Conservation (phyloP, 1,140 invertebrate genomes). For the Drosophila erecta region DNA sequence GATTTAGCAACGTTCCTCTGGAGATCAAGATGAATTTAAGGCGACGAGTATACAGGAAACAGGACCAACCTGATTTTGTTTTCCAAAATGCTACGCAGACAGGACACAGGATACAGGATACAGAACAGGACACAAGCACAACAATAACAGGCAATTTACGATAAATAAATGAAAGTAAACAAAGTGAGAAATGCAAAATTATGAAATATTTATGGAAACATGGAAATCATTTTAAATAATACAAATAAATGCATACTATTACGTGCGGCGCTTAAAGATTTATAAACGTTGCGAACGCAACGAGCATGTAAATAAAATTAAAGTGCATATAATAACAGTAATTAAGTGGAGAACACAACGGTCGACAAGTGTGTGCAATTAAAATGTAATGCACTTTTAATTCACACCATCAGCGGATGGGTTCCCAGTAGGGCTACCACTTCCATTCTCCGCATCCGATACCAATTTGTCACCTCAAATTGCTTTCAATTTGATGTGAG, state of each 20-base stretch:
- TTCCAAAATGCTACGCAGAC: slow-evolving; percentile 89
- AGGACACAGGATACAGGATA: slow-evolving; percentile 40
- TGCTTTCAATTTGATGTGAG: background rate
- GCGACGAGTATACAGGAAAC: background rate
- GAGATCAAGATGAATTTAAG: background rate
- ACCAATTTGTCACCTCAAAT: slow-evolving; percentile 1
- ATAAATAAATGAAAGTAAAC: slow-evolving; percentile 55
- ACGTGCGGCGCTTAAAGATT: slow-evolving; percentile 41
- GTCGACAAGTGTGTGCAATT: slow-evolving; percentile 41
- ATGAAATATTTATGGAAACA: slow-evolving; percentile 24
- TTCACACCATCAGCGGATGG: slow-evolving; percentile 31
- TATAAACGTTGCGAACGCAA: slow-evolving; percentile 24
- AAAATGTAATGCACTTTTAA: slow-evolving; percentile 63
- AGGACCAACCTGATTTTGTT: slow-evolving; percentile 91
- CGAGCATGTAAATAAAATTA: slow-evolving; percentile 50
- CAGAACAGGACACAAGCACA: slow-evolving; percentile 58
- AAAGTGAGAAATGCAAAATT: slow-evolving; percentile 40
- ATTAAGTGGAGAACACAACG: slow-evolving; percentile 40
- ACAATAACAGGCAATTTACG: slow-evolving; percentile 65
- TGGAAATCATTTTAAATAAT: slow-evolving; percentile 37
- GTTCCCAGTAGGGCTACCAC: background rate
- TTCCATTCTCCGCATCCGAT: slow-evolving; percentile 1
- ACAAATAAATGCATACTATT: slow-evolving; percentile 31
- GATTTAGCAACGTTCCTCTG: slow-evolving; percentile 2
- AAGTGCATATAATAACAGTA: slow-evolving; percentile 48